These are phyloP conservation scores for Acanthurus leucopareius DNA, from an alignment of 2,797 vertebrate genomes.

Conservation along the genomic window DNA sequence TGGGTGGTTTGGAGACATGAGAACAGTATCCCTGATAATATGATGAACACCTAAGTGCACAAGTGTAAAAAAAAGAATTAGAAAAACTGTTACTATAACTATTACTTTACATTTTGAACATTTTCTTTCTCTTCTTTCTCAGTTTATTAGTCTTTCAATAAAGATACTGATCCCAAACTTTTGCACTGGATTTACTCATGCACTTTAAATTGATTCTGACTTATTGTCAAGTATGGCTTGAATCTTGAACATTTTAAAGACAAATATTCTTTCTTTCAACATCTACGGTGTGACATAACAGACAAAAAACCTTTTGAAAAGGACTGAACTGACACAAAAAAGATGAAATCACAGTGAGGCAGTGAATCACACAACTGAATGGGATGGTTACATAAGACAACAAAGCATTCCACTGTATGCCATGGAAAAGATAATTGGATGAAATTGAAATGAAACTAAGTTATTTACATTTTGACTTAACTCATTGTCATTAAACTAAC, in stretches of 20 bases:
- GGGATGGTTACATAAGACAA: slow-evolving; percentile 56
- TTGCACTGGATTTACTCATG: background rate
- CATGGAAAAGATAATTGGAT: background rate
- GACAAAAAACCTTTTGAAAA: slow-evolving; percentile 36
- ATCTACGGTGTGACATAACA: slow-evolving; percentile 37
- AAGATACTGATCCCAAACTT: background rate
- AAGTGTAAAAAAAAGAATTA: slow-evolving; percentile 33
- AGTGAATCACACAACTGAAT: slow-evolving; percentile 60
- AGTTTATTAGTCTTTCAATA: slow-evolving; percentile 8
- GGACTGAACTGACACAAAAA: slow-evolving; percentile 25
- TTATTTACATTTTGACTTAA: background rate
- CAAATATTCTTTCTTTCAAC: slow-evolving; percentile 2
- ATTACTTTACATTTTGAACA: too few relatives aligned
- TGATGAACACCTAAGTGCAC: slow-evolving; percentile 25
- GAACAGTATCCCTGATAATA: slow-evolving; percentile 49
- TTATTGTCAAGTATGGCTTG: background rate
- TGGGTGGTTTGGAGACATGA: slow-evolving; percentile 43
- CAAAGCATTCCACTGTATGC: slow-evolving; percentile 26
- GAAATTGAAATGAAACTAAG: background rate
- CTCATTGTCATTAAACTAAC: background rate
- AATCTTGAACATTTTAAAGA: background rate
- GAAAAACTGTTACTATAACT: too few relatives aligned
- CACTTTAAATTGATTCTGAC: background rate
- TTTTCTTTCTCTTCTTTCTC: too few relatives aligned
- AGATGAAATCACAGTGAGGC: slow-evolving; percentile 23